A percentile compares a stretch with the other conserved stretches of the same genome.
Evolutionary conservation across 2,888 invertebrate genomes (phyloP).

Genomic region (Xestia sexstrigata): DNA sequence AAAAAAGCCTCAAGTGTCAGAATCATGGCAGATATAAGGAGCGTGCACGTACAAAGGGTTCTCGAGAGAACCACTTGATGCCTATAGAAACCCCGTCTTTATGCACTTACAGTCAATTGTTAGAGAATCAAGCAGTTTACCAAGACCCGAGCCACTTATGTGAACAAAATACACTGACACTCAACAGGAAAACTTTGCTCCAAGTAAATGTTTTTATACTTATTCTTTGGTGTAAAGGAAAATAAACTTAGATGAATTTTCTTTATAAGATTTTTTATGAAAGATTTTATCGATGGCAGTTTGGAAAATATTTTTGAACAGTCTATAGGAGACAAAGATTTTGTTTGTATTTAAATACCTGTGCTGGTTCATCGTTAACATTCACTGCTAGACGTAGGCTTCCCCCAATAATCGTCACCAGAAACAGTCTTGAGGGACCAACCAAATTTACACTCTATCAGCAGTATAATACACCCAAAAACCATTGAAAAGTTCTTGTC

Average conservation of each 20-base stretch:
- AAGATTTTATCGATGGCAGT: constrained; percentile 1
- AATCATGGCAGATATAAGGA: constrained; percentile 44
- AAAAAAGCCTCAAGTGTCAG: constrained; percentile 43
- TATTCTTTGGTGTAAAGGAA: constrained; percentile 16
- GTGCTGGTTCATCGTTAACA: not conserved
- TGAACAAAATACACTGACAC: constrained; percentile 56
- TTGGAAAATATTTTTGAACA: not conserved
- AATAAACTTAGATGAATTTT: constrained; percentile 14
- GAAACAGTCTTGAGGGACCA: not conserved
- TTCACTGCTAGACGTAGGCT: not conserved
- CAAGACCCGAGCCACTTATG: constrained; percentile 43
- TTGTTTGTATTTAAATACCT: no score
- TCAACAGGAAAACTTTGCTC: constrained; percentile 41
- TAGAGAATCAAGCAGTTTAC: constrained; percentile 64
- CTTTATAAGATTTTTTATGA: constrained; percentile 12
- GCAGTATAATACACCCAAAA: not conserved
- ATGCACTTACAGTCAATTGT: constrained; percentile 65
- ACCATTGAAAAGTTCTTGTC: not conserved
- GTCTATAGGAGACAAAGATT: not conserved
- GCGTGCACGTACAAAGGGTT: constrained; percentile 54
- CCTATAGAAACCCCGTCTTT: constrained; percentile 56
- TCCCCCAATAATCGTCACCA: not conserved
- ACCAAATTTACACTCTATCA: not conserved
- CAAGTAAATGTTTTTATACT: constrained; percentile 29
- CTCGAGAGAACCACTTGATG: constrained; percentile 56